Base-by-base conservation (phyloP, 1,140 invertebrate genomes). In the Ceratina calcarata region DNA sequence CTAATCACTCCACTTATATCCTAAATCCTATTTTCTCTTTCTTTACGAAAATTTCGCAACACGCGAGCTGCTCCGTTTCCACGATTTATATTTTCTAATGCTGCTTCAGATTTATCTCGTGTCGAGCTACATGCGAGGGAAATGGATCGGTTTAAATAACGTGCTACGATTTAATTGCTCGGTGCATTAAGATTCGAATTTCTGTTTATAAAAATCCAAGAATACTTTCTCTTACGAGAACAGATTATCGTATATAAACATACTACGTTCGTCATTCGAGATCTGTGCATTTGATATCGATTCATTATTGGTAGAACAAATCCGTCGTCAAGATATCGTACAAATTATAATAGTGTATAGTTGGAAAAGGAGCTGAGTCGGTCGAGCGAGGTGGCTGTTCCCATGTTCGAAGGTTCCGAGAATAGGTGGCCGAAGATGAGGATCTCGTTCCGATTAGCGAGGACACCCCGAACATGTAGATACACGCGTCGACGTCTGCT, bases 361-460 rank as follows among this genome's bases (percentile, higher is more conserved):
- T n/a, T n/a, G n/a, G n/a, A 32, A 32, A 4, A 32, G 27, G 27
- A 32, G 27, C 27, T 4, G 27, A 32, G 27, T 32, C 27, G 27
- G 27, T 32, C 2, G 27, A 32, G 4, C 37, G 37, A 45, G 37
- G 10, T 3, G 37, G 37, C 7, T 6, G 32, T 64, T 64, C 68
- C 76, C 60, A 64, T 72, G 53, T 55, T 18, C 49, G 16, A 7
- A n/a, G 45, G 10, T 64, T 64, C 68, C n/a, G 1, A 62, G 73
- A 85, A 84, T 37, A 68, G 78, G 37, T 80, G 64, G 74, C 58
- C 58, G 58, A 70, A 70, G 78, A 85, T 84, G 83, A 85, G 64
- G 83, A 85, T 85, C 83, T 53, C 62, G 82, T 68, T 55, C 76
- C 78, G 83, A 85, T 85, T 85, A 85, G 83, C 82, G 57, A 65